Evolutionary conservation across 2,888 invertebrate genomes (phyloP).

Genomic region (Conus canariensis): DNA sequence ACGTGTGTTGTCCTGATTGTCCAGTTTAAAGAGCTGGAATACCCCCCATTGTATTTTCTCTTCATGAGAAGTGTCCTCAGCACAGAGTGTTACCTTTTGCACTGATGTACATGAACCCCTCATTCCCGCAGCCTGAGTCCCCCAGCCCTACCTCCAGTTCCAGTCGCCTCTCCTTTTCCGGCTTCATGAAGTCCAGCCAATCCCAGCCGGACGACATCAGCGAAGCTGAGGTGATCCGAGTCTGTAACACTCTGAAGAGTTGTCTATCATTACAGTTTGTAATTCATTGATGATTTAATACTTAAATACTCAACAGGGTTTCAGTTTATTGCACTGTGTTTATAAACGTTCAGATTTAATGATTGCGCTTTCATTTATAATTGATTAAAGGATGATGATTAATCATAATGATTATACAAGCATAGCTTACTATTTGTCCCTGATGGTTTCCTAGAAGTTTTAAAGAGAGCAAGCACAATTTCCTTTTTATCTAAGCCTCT

Average conservation of each 20-base stretch:
- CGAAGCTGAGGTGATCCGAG: constrained; percentile 52
- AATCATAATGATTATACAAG: no score
- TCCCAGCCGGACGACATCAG: constrained; percentile 45
- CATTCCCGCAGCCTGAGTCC: constrained; percentile 39
- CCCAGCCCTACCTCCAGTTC: constrained; percentile 32
- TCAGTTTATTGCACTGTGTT: background rate
- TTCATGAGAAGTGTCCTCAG: background rate
- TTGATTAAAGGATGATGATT: no score
- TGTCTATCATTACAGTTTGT: background rate
- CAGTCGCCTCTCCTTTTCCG: constrained; percentile 34
- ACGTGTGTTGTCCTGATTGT: background rate
- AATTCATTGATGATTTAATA: background rate
- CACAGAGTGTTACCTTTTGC: background rate
- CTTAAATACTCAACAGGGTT: background rate
- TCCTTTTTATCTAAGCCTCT: no score
- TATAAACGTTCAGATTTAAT: background rate
- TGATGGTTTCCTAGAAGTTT: no score
- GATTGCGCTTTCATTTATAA: no score
- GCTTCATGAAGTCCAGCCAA: constrained; percentile 40
- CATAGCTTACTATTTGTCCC: no score
- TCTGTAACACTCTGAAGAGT: background rate
- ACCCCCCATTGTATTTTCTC: no score
- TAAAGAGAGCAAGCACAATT: no score
- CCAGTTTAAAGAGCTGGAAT: no score
- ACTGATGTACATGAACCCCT: constrained; percentile 3